These are phyloP conservation scores for Sesia bembeciformis DNA, from an alignment of 2,888 invertebrate species.

Conservation along the genomic window DNA sequence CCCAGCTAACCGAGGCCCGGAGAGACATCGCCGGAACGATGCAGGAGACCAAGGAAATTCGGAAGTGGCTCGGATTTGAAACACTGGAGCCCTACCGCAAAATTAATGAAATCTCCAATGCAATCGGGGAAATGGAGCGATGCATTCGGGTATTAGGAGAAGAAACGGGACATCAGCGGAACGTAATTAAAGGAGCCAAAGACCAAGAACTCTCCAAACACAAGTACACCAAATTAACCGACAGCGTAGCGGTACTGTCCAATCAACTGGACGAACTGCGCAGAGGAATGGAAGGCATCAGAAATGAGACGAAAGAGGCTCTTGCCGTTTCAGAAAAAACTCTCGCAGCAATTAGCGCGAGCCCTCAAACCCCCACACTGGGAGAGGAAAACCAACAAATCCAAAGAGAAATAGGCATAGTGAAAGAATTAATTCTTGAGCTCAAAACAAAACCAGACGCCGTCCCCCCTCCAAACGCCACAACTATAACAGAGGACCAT, in stretches of 20 bases:
- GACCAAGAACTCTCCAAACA: neutral
- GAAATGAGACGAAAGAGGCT: neutral
- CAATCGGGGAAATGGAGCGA: too few species aligned
- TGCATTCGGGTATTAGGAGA: too few species aligned
- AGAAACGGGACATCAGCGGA: too few species aligned
- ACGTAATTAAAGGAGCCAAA: neutral
- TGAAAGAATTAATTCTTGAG: neutral
- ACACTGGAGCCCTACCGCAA: too few species aligned
- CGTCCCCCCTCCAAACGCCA: neutral
- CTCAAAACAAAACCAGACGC: neutral
- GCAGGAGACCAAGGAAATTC: too few species aligned
- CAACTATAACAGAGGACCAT: neutral
- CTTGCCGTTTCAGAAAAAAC: neutral
- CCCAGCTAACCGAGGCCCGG: too few species aligned
- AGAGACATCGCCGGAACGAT: too few species aligned
- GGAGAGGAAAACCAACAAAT: neutral
- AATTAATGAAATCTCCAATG: too few species aligned
- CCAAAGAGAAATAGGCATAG: conserved; percentile 2
- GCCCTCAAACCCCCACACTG: neutral
- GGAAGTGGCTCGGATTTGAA: too few species aligned
- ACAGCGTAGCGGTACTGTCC: neutral
- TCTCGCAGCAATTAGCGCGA: neutral
- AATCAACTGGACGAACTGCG: neutral
- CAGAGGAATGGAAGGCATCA: neutral
- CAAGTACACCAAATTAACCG: neutral